A percentile compares a stretch with the other conserved stretches of the same genome.
phyloP scores from a whole-genome alignment of 2,113 vertebrate species.

The Brienomyrus brachyistius region DNA sequence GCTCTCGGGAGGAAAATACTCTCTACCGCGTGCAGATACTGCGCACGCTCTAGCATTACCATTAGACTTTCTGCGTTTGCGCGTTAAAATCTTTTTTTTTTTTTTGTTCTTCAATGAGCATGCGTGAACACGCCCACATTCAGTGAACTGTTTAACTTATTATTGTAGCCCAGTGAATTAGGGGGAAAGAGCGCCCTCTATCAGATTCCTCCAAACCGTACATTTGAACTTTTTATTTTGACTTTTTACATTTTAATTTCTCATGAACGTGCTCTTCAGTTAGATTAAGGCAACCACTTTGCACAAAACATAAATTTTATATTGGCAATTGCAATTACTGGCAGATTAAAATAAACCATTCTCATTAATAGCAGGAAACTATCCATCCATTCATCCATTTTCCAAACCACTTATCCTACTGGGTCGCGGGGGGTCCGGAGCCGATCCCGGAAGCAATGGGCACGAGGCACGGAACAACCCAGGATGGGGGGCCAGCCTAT shows the following conservation, averaged over 20 bases:
- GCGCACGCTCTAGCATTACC: constrained; percentile 8
- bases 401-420: no score
- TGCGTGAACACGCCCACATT: constrained; percentile 14
- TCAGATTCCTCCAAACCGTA: neutral
- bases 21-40: constrained; percentile 8
- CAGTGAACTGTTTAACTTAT: neutral
- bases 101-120: neutral
- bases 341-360: neutral
- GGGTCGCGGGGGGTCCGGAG: no score
- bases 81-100: neutral
- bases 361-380: neutral
- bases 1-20: neutral
- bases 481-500: no score
- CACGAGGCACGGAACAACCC: no score
- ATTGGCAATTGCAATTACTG: neutral
- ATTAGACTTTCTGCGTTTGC: constrained; percentile 9
- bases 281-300: neutral
- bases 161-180: neutral
- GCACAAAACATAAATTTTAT: neutral
- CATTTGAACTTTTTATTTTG: neutral
- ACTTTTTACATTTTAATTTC: neutral
- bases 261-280: neutral
- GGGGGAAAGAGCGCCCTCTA: constrained; percentile 13
- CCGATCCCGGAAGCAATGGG: no score
- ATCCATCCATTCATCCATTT: no score